Evolutionary conservation across 2,797 vertebrate genomes (phyloP), one percentile per base, ranked within the genome.

Genomic region (Sus cebifrons): DNA sequence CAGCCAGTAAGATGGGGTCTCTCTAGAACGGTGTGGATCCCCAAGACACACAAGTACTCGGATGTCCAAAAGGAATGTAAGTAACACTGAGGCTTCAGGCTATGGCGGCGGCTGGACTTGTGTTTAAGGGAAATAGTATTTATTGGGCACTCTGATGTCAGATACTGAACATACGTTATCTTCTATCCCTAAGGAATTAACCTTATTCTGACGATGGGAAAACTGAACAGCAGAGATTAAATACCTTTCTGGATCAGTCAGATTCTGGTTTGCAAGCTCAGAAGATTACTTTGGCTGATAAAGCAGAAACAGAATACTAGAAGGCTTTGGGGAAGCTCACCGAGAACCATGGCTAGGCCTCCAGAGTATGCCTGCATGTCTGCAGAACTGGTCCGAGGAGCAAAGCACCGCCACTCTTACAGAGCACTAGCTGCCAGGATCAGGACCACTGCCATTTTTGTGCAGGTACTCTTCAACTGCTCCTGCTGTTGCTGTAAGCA

Each of bases 171-270:
- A 20, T 27, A n/a, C 0, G 3, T 27, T 83, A 18, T 56, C 21
- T 68, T 54, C 40, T 91, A 10, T 54, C 64, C 36, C 52, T 54
- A 23, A 95, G 81, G 27, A 68, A 90, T 74, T 58, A 70, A 64
- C 25, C 29, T 18, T 36, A 23, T 95, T 83, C 70, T 91, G 32
- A 73, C 94, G 87, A 95, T 52, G 49, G 85, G 62, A 77, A 87
- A 85, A 89, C 16, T 17, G 36, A 84, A 62, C 67, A 85, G 16
- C 40, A 64, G 71, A 73, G 77, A 73, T 71, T 52, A 60, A 64
- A 44, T n/a, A 6, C n/a, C 67, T 83, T 75, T 58, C 32, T 6
- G 36, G 23, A 29, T 91, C 52, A 91, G 70, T 91, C 71, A 70
- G 40, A 85, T 70, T 65, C 70, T 78, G 70, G 21, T 2, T 87